A percentile compares a stretch with the other conserved stretches of the same genome.
Conservation (phyloP, 2,888 invertebrate genomes). For the Rhorus exstirpatorius region DNA sequence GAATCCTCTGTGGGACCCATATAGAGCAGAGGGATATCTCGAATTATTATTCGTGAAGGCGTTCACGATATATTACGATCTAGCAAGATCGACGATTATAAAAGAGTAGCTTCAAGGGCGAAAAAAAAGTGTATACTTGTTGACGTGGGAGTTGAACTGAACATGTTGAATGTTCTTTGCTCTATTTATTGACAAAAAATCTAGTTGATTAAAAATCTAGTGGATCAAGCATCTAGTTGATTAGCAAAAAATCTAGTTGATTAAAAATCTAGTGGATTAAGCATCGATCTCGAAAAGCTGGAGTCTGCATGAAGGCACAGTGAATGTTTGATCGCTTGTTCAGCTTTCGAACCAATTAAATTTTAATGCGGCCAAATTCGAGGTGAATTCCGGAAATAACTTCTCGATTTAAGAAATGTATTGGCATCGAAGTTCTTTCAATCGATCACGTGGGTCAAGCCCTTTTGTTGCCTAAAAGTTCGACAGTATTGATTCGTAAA, state of each 20-base stretch:
- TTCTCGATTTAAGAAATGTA: no score
- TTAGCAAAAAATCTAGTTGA: no score
- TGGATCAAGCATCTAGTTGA: no score
- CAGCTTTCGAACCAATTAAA: not conserved
- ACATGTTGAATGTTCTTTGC: not conserved
- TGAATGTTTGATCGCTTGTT: no score
- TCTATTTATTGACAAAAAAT: no score
- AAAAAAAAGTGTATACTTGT: not conserved
- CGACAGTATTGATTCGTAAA: not conserved
- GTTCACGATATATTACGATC: slow-evolving; percentile 3
- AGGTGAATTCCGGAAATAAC: not conserved
- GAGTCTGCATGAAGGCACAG: no score
- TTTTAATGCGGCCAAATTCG: not conserved
- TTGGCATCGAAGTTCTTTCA: no score
- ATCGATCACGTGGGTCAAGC: not conserved
- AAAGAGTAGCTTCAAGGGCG: not conserved
- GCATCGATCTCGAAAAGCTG: no score
- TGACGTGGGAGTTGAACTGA: not conserved
- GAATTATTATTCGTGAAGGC: slow-evolving; percentile 54
- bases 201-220: no score
- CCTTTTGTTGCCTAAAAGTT: not conserved
- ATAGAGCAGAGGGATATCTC: slow-evolving; percentile 29
- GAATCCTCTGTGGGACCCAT: not conserved
- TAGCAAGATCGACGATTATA: not conserved
- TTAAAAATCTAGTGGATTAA: no score